A percentile compares a stretch with the other conserved stretches of the same genome.
These are phyloP conservation scores for Crenichthys baileyi DNA, from an alignment of 2,797 vertebrate species.

Conservation along the genomic window DNA sequence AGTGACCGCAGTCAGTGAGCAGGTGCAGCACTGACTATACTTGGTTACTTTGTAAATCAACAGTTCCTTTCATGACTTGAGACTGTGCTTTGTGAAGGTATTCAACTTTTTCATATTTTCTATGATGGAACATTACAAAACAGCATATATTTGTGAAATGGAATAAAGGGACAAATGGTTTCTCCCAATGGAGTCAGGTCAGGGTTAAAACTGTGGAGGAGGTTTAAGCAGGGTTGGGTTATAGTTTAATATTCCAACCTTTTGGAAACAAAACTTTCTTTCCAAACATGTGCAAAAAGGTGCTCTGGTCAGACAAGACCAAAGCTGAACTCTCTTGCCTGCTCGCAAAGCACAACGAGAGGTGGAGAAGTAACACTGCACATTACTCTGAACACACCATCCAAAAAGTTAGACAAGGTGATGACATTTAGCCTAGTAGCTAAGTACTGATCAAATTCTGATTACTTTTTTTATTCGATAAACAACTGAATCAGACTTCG, in stretches of 20 bases:
- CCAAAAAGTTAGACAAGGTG: no score
- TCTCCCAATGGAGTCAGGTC: neutral
- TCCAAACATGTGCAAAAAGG: no score
- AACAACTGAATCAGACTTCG: neutral
- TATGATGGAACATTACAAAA: neutral
- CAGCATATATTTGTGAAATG: neutral
- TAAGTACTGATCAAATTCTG: neutral
- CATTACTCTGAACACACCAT: no score
- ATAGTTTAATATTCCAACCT: neutral
- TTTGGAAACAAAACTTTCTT: neutral
- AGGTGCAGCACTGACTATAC: conserved; percentile 23
- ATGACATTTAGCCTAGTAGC: no score
- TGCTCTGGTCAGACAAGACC: no score
- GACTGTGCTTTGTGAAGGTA: neutral
- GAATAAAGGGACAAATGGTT: neutral
- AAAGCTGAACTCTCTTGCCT: no score
- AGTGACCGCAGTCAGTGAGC: neutral
- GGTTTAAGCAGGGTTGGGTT: neutral
- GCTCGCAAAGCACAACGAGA: no score
- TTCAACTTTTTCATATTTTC: neutral
- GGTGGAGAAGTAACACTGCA: no score
- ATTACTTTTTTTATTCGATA: neutral
- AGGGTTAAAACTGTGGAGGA: neutral
- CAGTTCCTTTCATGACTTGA: neutral
- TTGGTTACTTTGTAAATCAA: conserved; percentile 6